Conservation (phyloP, 2,888 invertebrate genomes). For the Hoplodrina ambigua region DNA sequence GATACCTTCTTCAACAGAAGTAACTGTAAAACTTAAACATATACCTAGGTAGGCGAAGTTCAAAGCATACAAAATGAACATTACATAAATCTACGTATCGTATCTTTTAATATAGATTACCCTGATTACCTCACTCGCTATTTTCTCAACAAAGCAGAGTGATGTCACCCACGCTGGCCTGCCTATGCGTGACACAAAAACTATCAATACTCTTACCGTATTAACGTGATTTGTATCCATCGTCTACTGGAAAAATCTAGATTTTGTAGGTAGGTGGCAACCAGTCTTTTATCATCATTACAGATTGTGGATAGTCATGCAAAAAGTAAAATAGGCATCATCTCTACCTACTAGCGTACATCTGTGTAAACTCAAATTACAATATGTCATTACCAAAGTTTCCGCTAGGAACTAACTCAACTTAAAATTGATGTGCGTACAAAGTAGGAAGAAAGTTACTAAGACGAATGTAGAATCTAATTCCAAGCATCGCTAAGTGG, state of each 20-base stretch:
- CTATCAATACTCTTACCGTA: conserved; percentile 9
- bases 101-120: conserved; percentile 35
- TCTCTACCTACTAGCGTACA: not conserved
- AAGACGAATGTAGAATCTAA: conserved; percentile 5
- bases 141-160: conserved; percentile 48
- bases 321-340: not conserved
- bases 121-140: conserved; percentile 57
- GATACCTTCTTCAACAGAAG: no score
- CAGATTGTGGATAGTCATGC: not conserved
- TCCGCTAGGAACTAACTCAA: not conserved
- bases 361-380: conserved; percentile 6
- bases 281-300: not conserved
- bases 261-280: no score
- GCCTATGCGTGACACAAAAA: conserved; percentile 37
- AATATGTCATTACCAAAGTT: not conserved
- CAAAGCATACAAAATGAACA: conserved; percentile 15
- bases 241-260: not conserved
- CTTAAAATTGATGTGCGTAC: not conserved
- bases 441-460: not conserved
- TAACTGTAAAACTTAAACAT: no score
- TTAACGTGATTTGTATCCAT: not conserved
- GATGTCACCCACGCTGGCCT: conserved; percentile 53
- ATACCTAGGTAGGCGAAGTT: conserved; percentile 10
- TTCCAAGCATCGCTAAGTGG: not conserved
- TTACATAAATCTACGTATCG: not conserved